Conservation (phyloP, 2,888 invertebrate genomes). For the Phrixothrix hirtus region DNA sequence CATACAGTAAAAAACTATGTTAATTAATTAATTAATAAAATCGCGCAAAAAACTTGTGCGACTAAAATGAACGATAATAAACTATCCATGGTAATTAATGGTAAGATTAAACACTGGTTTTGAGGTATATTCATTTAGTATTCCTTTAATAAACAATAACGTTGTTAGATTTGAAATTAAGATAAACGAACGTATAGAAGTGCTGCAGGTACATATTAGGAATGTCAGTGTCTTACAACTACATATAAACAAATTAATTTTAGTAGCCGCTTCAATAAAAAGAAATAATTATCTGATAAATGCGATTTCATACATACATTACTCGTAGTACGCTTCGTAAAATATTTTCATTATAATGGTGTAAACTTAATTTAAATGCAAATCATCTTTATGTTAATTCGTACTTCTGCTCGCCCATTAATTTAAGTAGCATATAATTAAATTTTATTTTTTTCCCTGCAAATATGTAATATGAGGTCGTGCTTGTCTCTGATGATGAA, state of each 20-base stretch:
- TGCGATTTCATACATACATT: constrained; percentile 51
- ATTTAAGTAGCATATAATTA: constrained; percentile 74
- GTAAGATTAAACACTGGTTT: too few species aligned
- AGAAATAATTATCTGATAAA: constrained; percentile 50
- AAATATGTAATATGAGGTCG: constrained; percentile 51
- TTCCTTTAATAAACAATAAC: too few species aligned
- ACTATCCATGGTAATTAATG: too few species aligned
- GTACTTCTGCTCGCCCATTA: constrained; percentile 61
- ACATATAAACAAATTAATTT: constrained; percentile 28
- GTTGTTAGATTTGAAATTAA: too few species aligned
- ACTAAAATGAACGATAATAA: too few species aligned
- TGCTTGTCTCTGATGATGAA: constrained; percentile 45
- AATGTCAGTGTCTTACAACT: neutral
- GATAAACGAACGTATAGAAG: too few species aligned
- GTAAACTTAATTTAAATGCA: constrained; percentile 59
- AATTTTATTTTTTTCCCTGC: constrained; percentile 60
- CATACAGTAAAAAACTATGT: too few species aligned
- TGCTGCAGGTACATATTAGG: neutral
- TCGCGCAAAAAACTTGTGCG: too few species aligned
- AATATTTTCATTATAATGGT: constrained; percentile 57
- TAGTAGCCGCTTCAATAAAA: constrained; percentile 36
- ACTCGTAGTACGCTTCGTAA: constrained; percentile 54
- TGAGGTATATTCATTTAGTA: too few species aligned
- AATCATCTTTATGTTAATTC: constrained; percentile 58
- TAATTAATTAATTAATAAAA: too few species aligned